A percentile compares a stretch with the other conserved stretches of the same genome.
These are phyloP conservation scores for Furcifer pardalis DNA, from an alignment of 2,797 vertebrate species.

Conservation along the genomic window DNA sequence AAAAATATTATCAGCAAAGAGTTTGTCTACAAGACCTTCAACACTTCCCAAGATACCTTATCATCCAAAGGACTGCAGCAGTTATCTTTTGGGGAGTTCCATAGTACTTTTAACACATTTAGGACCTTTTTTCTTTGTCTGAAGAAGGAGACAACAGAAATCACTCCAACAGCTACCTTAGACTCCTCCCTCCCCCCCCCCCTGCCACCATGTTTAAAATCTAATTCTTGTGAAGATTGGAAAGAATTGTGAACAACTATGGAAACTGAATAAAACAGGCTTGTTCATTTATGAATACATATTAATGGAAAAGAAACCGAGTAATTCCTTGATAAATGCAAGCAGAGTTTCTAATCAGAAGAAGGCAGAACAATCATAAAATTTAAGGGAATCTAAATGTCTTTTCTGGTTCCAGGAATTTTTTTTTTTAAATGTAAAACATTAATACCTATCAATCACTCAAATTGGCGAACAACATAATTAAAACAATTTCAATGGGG, in stretches of 20 bases:
- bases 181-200: too few relatives aligned
- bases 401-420: not conserved
- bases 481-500: not conserved
- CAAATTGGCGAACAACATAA: not conserved
- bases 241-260: not conserved
- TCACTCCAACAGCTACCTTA: too few relatives aligned
- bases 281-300: not conserved
- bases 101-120: too few relatives aligned
- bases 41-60: too few relatives aligned
- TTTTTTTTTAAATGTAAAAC: not conserved
- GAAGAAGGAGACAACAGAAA: too few relatives aligned
- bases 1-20: too few relatives aligned
- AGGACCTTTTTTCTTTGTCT: too few relatives aligned
- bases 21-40: too few relatives aligned
- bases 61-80: too few relatives aligned
- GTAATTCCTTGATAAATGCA: not conserved
- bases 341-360: not conserved
- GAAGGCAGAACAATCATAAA: not conserved
- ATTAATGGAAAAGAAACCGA: not conserved
- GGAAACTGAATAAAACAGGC: not conserved
- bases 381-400: not conserved
- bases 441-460: not conserved
- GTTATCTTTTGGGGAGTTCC: too few relatives aligned
- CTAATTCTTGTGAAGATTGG: not conserved
- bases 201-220: not conserved